phyloP scores from a whole-genome alignment of 2,113 vertebrate genomes.

The Grammomys surdaster region DNA sequence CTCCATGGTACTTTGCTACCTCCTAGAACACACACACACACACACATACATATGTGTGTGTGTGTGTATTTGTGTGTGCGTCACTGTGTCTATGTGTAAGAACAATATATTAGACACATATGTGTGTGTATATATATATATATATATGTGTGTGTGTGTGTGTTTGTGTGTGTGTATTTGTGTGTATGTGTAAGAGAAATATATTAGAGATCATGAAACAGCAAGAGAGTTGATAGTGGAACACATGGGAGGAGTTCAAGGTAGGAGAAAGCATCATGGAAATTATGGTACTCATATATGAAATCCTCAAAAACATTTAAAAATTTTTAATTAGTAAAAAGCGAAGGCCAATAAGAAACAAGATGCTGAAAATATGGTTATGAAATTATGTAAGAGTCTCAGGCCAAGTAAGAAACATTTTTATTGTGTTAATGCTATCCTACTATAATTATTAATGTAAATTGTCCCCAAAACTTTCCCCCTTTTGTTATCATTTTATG shows the following conservation, averaged over 20 bases:
- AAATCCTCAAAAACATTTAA: neutral
- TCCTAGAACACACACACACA: neutral
- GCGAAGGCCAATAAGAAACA: neutral
- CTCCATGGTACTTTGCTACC: neutral
- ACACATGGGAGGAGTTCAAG: neutral
- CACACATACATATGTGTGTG: no score
- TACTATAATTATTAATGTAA: conserved; percentile 19
- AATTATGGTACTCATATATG: neutral
- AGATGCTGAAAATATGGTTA: neutral
- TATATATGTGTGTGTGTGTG: no score
- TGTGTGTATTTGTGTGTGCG: no score
- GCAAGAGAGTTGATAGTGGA: neutral
- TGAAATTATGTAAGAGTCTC: neutral
- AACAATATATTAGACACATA: neutral
- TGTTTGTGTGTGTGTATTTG: no score
- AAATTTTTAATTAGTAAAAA: neutral
- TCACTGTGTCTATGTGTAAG: no score
- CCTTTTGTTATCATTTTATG: conserved; percentile 10
- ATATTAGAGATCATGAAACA: neutral
- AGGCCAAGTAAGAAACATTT: neutral
- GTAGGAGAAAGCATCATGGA: neutral
- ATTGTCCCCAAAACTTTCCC: neutral
- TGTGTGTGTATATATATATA: no score
- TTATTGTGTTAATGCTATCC: neutral
- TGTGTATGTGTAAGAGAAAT: neutral